A percentile compares a stretch with the other conserved stretches of the same genome.
Evolutionary conservation across 2,113 vertebrate genomes (phyloP).

Genomic region (Centropus bengalensis): DNA sequence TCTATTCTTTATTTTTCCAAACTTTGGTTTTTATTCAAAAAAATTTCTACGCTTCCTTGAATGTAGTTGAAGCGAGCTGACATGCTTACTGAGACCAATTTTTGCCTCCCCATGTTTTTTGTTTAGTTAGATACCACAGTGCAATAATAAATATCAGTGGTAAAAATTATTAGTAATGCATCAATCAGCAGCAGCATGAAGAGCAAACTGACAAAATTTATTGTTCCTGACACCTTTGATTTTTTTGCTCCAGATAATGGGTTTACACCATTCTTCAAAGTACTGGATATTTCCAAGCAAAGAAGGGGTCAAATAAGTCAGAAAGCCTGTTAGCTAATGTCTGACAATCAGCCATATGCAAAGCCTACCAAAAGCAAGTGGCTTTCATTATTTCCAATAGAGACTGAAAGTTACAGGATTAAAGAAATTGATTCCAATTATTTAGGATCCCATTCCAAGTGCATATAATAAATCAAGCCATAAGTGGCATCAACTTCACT

Average conservation of each 20-base stretch:
- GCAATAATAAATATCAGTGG: neutral
- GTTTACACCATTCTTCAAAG: neutral
- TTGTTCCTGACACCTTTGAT: neutral
- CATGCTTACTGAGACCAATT: neutral
- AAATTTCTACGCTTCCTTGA: neutral
- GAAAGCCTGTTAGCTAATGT: neutral
- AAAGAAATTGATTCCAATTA: conserved; percentile 69
- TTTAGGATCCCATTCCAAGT: conserved; percentile 31
- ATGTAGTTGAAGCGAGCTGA: neutral
- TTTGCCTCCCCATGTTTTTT: neutral
- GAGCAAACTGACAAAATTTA: neutral
- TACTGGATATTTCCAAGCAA: conserved; percentile 15
- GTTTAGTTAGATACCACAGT: neutral
- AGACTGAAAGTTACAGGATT: conserved; percentile 41
- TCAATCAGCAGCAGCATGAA: neutral
- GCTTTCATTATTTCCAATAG: conserved; percentile 67
- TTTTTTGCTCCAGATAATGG: neutral
- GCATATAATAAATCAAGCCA: conserved; percentile 44
- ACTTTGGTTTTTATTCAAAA: neutral
- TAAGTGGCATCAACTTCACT: neutral
- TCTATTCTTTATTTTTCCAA: neutral
- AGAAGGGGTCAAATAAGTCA: neutral
- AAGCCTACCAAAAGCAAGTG: conserved; percentile 52
- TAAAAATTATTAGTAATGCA: neutral
- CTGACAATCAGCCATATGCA: neutral